phyloP scores from a whole-genome alignment of 1,140 invertebrate genomes.

The Meloidogyne hapla region DNA sequence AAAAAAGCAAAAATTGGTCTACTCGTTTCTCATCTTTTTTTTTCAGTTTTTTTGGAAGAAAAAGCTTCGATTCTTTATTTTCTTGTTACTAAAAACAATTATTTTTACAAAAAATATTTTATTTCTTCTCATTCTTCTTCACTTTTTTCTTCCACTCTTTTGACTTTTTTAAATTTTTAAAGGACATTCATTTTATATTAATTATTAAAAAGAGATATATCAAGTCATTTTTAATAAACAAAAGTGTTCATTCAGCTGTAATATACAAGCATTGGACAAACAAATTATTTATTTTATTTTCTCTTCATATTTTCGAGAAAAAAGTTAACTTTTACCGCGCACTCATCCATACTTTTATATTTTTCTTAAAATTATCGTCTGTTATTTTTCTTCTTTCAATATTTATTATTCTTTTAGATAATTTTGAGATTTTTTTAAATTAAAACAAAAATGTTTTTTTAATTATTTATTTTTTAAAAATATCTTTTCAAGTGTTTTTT shows the following conservation, averaged over 20 bases:
- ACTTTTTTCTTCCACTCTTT: not conserved
- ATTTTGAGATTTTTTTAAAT: too few relatives aligned
- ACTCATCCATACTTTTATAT: not conserved
- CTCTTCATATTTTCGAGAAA: not conserved
- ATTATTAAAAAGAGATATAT: not conserved
- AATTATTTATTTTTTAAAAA: not conserved
- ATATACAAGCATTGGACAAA: not conserved
- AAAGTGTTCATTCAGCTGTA: not conserved
- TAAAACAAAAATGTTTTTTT: too few relatives aligned
- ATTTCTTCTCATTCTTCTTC: not conserved
- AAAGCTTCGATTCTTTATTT: not conserved
- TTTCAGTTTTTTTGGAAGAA: not conserved
- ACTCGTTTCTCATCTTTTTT: too few relatives aligned
- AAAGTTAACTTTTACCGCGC: not conserved
- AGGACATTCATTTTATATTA: not conserved
- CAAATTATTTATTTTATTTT: not conserved
- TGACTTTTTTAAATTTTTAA: not conserved
- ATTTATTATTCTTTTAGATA: too few relatives aligned
- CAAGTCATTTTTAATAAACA: not conserved
- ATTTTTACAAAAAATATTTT: not conserved
- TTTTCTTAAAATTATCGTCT: not conserved
- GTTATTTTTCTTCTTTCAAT: not conserved
- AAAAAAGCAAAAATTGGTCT: too few relatives aligned
- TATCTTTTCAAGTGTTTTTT: not conserved
- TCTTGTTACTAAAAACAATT: too few relatives aligned